Base-by-base conservation (phyloP, 2,797 vertebrate genomes). In the Australoheros facetus region DNA sequence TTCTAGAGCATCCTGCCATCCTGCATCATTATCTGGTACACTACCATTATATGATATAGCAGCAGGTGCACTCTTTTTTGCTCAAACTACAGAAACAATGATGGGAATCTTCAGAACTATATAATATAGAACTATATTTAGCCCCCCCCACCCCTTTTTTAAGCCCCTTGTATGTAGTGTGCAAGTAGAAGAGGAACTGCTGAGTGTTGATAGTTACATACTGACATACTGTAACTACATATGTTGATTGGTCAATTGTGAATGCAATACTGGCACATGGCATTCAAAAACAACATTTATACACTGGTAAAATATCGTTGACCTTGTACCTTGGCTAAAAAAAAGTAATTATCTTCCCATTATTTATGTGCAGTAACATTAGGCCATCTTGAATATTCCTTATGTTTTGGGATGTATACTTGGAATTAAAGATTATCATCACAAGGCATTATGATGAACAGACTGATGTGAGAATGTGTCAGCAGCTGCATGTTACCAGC, bases 401-500 rank as follows among this genome's bases (percentile, higher is more conserved):
- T 48, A 2, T 66, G 39, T 48, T 66, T 28, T 48, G 9, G 9
- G 23, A 66, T 66, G 23, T 48, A 48, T 28, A 48, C 39, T 26
- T 48, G 23, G 19, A 28, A 48, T 48, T 45, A 45, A 66, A 28
- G 23, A 66, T 17, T 34, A 45, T 64, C 39, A 23, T 42, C 21
- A 48, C 45, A 48, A 48, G 10, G 19, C 30, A 30, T 51, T 4
- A n/a, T 69, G 26, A 66, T 10, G 48, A 66, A 66, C 28, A 45
- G 3, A 58, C 32, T 34, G 57, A 34, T 72, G 75, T 60, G 56
- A 74, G 72, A 75, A 82, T 73, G 75, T 55, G 42, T 85, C 82
- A 88, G 84, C 62, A 80, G 76, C 76, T 62, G 56, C 59, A 80
- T 73, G 73, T 81, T 88, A 81, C 57, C 73, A 78, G 73, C 72